Evolutionary conservation across 2,113 vertebrate genomes (phyloP).

Genomic region (Puntigrus tetrazona): DNA sequence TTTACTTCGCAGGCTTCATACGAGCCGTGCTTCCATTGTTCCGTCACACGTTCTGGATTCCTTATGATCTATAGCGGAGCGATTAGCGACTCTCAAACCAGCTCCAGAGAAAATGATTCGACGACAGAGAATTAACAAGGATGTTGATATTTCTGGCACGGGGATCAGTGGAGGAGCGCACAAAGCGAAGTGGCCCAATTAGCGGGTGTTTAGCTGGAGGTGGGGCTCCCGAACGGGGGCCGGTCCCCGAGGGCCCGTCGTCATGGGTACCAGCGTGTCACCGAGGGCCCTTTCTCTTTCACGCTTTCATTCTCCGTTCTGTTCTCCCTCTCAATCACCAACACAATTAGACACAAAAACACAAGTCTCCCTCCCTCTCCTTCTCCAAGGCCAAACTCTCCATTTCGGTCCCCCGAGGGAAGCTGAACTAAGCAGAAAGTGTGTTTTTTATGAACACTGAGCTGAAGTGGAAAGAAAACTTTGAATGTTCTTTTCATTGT

Average conservation of each 20-base stretch:
- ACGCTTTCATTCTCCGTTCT: conserved; percentile 31
- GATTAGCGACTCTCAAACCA: conserved; percentile 10
- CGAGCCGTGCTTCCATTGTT: conserved; percentile 11
- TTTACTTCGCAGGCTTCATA: conserved; percentile 19
- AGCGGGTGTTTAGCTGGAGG: conserved; percentile 37
- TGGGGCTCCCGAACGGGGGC: neutral
- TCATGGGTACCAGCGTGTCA: conserved; percentile 41
- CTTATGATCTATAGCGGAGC: conserved; percentile 19
- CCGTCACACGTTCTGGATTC: conserved; percentile 12
- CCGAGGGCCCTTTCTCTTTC: conserved; percentile 37
- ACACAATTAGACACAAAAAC: conserved; percentile 48
- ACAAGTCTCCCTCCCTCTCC: conserved; percentile 14
- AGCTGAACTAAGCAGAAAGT: conserved; percentile 15
- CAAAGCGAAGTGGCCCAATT: conserved; percentile 37
- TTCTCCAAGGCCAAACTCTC: conserved; percentile 40
- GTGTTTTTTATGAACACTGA: conserved; percentile 37
- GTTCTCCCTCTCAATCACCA: conserved; percentile 53
- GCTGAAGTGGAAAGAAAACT: conserved; percentile 54
- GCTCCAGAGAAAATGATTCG: conserved; percentile 35
- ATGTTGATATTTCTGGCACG: conserved; percentile 36
- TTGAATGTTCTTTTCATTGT: conserved; percentile 57
- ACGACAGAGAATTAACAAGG: conserved; percentile 20
- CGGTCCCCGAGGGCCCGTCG: conserved; percentile 30
- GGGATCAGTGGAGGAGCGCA: neutral
- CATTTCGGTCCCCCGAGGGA: conserved; percentile 20